Conservation (phyloP, 1,140 invertebrate genomes). For the Calliopsis andreniformis region DNA sequence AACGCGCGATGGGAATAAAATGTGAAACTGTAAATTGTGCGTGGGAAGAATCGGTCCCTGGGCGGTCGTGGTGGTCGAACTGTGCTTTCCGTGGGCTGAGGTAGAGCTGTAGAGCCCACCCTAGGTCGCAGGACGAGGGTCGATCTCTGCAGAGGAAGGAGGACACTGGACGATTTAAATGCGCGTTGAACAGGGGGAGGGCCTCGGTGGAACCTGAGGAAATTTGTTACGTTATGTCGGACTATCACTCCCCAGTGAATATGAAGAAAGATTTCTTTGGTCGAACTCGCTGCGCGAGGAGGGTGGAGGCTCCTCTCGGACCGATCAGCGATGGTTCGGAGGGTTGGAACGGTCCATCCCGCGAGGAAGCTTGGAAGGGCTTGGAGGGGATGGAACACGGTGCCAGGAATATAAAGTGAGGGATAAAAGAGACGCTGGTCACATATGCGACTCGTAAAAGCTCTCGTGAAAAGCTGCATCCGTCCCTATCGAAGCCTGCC, state of each 20-base stretch:
- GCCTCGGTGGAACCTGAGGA: slow-evolving; percentile 58
- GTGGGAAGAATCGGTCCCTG: slow-evolving; percentile 81
- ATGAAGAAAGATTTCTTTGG: slow-evolving; percentile 76
- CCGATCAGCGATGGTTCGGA: slow-evolving; percentile 25
- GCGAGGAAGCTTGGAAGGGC: slow-evolving; percentile 25
- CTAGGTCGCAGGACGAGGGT: slow-evolving; percentile 17
- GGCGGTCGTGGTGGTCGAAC: slow-evolving; percentile 69
- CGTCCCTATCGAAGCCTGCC: slow-evolving; percentile 40
- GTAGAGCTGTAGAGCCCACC: slow-evolving; percentile 3
- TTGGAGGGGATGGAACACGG: slow-evolving; percentile 58
- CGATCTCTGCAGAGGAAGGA: slow-evolving; percentile 1
- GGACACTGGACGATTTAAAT: slow-evolving; percentile 77
- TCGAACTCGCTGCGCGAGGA: slow-evolving; percentile 22
- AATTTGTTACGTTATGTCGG: slow-evolving; percentile 79
- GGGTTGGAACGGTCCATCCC: slow-evolving; percentile 32
- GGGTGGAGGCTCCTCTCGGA: slow-evolving; percentile 40
- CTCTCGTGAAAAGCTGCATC: slow-evolving; percentile 70
- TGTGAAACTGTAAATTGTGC: slow-evolving; percentile 82
- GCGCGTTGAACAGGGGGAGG: slow-evolving; percentile 68
- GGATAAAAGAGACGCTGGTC: slow-evolving; percentile 70
- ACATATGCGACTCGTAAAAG: slow-evolving; percentile 75
- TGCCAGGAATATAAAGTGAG: slow-evolving; percentile 74
- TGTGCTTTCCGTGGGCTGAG: slow-evolving; percentile 61
- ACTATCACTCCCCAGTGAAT: slow-evolving; percentile 80
- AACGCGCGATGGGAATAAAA: slow-evolving; percentile 80